Conservation (phyloP, 2,888 invertebrate genomes). For the Agrilus biguttatus region DNA sequence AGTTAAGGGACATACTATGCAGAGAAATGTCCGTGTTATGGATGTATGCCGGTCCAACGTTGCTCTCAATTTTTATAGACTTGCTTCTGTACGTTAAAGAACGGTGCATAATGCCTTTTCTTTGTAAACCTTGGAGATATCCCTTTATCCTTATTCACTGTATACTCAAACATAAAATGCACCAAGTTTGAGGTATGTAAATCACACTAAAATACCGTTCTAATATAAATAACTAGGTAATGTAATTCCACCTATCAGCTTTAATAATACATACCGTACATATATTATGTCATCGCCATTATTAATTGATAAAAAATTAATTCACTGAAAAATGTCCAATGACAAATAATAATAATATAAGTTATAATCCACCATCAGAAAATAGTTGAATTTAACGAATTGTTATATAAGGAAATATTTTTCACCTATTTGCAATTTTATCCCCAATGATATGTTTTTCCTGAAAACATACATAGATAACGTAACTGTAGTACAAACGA, state of each 20-base stretch:
- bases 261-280: neutral
- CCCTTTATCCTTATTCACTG: conserved; percentile 27
- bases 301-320: neutral
- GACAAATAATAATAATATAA: no score
- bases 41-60: conserved; percentile 26
- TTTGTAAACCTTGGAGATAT: conserved; percentile 23
- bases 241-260: neutral
- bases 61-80: conserved; percentile 25
- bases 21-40: conserved; percentile 26
- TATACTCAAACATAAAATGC: conserved; percentile 28
- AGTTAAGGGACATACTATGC: conserved; percentile 24
- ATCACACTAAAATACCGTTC: neutral
- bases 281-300: no score
- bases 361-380: no score
- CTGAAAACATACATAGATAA: no score
- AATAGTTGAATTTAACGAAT: no score
- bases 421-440: no score
- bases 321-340: no score
- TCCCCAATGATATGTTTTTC: no score
- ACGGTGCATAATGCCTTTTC: conserved; percentile 23
- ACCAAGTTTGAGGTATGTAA: conserved; percentile 21
- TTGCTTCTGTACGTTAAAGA: conserved; percentile 27
- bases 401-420: no score
- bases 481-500: no score
- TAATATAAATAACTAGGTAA: neutral